Percentiles rank a stretch among this genome's conserved stretches.
Conservation (phyloP, 2,113 vertebrate species). For the Nerophis lumbriciformis region DNA sequence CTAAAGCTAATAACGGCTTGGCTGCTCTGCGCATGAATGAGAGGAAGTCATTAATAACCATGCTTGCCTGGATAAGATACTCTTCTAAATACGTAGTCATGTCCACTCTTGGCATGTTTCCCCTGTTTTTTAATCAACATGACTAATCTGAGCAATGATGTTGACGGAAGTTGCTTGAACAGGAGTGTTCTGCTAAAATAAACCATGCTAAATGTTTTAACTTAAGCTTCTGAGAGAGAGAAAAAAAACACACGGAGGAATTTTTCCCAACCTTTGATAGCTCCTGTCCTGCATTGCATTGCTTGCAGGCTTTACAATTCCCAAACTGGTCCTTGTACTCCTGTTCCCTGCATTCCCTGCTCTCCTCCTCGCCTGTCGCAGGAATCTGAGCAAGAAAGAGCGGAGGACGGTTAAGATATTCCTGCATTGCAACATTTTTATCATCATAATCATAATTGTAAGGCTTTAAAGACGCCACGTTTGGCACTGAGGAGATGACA, state of each 20-base stretch:
- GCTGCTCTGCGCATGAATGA: constrained; percentile 58
- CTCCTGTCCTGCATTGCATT: constrained; percentile 94
- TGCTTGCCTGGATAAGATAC: constrained; percentile 36
- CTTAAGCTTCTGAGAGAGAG: neutral
- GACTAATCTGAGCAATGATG: constrained; percentile 6
- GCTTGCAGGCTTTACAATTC: constrained; percentile 83
- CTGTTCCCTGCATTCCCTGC: constrained; percentile 86
- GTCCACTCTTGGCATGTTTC: constrained; percentile 36
- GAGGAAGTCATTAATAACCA: constrained; percentile 73
- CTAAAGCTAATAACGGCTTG: constrained; percentile 56
- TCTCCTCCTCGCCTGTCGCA: constrained; percentile 82
- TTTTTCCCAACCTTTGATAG: constrained; percentile 82
- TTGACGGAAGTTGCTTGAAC: constrained; percentile 24
- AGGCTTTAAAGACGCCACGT: constrained; percentile 19
- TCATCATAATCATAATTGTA: constrained; percentile 6
- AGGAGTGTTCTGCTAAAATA: constrained; percentile 19
- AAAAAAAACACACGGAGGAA: neutral
- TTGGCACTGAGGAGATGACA: constrained; percentile 19
- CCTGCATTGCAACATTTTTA: constrained; percentile 36
- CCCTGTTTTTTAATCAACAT: constrained; percentile 7
- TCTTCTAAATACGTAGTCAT: constrained; percentile 43
- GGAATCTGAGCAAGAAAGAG: constrained; percentile 65
- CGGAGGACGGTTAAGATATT: constrained; percentile 40
- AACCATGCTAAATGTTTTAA: constrained; percentile 10
- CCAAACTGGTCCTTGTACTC: constrained; percentile 85